Conservation (phyloP, 2,113 vertebrate genomes). For the Oncorhynchus tshawytscha region DNA sequence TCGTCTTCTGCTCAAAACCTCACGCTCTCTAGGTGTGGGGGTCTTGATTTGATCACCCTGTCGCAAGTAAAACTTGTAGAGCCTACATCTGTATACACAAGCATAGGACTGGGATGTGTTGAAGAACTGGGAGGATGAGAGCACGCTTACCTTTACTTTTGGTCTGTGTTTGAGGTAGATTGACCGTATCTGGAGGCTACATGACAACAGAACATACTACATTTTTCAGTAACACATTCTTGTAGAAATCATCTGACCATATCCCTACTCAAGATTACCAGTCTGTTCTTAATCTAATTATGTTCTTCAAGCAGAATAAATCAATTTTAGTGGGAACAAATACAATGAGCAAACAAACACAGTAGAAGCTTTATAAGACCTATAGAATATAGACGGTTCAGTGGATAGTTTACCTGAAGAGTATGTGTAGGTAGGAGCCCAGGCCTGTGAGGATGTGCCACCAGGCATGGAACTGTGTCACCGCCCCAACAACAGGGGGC, state of each 20-base stretch:
- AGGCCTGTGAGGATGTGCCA: slow-evolving; percentile 98
- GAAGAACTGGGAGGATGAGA: background rate
- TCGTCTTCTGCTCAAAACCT: no score
- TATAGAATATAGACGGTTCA: background rate
- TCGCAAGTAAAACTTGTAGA: no score
- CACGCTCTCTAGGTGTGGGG: no score
- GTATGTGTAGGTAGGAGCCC: slow-evolving; percentile 94
- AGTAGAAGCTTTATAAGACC: no score
- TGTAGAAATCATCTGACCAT: background rate
- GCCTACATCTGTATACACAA: no score
- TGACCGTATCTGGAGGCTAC: slow-evolving; percentile 91
- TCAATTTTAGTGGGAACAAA: no score
- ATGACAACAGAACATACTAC: background rate
- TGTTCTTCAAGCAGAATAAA: no score
- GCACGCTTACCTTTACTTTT: slow-evolving; percentile 85
- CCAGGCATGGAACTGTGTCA: slow-evolving; percentile 97
- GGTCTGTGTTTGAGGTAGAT: slow-evolving; percentile 93
- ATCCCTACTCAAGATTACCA: background rate
- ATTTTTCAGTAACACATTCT: background rate
- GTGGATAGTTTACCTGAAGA: slow-evolving; percentile 82
- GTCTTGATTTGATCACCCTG: no score
- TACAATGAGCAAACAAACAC: no score
- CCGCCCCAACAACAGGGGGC: slow-evolving; percentile 81
- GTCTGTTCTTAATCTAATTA: background rate
- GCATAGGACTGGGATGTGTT: no score